Percentiles rank a stretch among this genome's conserved stretches.
These are phyloP conservation scores for Grapholita molesta DNA, from an alignment of 1,140 invertebrate genomes.

Conservation along the genomic window DNA sequence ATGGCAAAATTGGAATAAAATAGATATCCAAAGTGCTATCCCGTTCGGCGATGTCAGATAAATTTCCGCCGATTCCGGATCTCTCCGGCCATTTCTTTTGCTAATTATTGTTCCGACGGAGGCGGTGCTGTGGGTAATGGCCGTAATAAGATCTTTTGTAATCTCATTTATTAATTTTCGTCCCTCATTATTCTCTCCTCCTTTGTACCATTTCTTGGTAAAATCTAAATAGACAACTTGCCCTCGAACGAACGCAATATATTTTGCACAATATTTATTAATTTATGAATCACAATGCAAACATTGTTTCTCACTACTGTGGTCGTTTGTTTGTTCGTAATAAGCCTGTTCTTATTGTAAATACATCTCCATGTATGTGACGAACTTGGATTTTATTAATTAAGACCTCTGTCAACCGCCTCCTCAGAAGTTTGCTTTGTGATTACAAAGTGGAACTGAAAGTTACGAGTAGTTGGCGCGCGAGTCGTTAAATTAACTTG, in stretches of 20 bases:
- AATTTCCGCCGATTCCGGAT: constrained; percentile 32
- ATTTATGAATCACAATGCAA: constrained; percentile 1
- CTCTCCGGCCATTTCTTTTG: constrained; percentile 41
- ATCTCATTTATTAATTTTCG: constrained; percentile 66
- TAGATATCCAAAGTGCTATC: constrained; percentile 5
- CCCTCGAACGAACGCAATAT: constrained; percentile 2
- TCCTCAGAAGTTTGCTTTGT: neutral
- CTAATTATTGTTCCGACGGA: constrained; percentile 49
- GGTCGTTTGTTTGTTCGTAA: constrained; percentile 10
- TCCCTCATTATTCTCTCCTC: constrained; percentile 50
- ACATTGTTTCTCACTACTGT: constrained; percentile 2
- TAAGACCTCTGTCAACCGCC: neutral
- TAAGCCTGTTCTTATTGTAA: neutral
- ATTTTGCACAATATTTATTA: neutral
- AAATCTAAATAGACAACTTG: constrained; percentile 17
- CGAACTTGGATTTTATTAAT: constrained; percentile 1
- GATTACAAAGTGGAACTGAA: neutral
- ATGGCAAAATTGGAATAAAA: constrained; percentile 14
- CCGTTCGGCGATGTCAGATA: constrained; percentile 27
- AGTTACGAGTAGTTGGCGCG: neutral
- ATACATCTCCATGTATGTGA: neutral
- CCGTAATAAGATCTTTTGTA: constrained; percentile 58
- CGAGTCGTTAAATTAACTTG: too few species aligned
- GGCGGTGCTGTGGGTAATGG: constrained; percentile 47
- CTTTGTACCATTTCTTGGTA: constrained; percentile 7